These are phyloP conservation scores for Pectinophora gossypiella DNA, from an alignment of 1,140 invertebrate genomes.

Conservation along the genomic window DNA sequence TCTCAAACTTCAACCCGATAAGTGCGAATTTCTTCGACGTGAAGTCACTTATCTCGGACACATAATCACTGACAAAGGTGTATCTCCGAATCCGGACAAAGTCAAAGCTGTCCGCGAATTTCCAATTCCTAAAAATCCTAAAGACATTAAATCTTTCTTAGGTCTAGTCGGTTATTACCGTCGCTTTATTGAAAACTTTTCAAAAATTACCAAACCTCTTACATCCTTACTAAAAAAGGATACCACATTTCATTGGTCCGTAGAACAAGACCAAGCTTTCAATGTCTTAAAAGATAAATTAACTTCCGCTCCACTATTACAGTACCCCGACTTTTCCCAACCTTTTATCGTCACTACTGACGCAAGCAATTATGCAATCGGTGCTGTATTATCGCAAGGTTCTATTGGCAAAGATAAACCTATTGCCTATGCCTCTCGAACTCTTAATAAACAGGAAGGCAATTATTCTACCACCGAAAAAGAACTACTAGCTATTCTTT, in stretches of 20 bases:
- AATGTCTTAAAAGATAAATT: slow-evolving; percentile 49
- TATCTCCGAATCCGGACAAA: slow-evolving; percentile 21
- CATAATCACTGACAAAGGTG: slow-evolving; percentile 28
- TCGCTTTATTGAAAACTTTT: slow-evolving; percentile 35
- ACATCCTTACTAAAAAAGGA: slow-evolving; percentile 30
- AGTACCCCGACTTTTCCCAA: slow-evolving; percentile 45
- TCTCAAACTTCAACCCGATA: slow-evolving; percentile 20
- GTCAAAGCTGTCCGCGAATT: slow-evolving; percentile 26
- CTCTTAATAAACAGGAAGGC: slow-evolving; percentile 24
- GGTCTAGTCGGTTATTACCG: slow-evolving; percentile 44
- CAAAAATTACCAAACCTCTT: slow-evolving; percentile 35
- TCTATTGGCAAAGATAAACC: slow-evolving; percentile 32
- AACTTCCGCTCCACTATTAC: slow-evolving; percentile 49
- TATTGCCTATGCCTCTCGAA: slow-evolving; percentile 39
- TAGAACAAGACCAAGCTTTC: slow-evolving; percentile 40
- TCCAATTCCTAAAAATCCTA: slow-evolving; percentile 39
- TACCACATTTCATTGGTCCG: slow-evolving; percentile 22
- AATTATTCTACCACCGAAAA: slow-evolving; percentile 34
- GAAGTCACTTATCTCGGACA: slow-evolving; percentile 42
- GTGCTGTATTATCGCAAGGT: slow-evolving; percentile 42
- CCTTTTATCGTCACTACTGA: slow-evolving; percentile 56
- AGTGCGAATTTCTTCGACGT: slow-evolving; percentile 27
- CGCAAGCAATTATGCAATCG: slow-evolving; percentile 43
- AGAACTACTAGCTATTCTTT: slow-evolving; percentile 42
- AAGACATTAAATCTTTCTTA: slow-evolving; percentile 63